Evolutionary conservation across 2,113 vertebrate genomes (phyloP).

Genomic region (Oncorhynchus mykiss): DNA sequence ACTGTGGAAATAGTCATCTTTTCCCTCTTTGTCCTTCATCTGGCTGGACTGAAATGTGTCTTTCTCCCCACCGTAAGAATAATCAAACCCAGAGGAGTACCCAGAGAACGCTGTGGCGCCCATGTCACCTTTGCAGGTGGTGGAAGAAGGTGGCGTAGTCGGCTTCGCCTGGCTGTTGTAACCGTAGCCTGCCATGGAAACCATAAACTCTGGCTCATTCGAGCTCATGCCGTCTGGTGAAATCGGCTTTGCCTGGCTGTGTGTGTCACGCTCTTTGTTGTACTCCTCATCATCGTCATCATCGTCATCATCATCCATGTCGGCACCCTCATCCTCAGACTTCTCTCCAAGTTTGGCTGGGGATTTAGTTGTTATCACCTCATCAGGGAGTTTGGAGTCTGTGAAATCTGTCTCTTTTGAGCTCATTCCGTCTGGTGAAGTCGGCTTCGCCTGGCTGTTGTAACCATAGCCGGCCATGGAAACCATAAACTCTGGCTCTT

Average conservation of each 20-base stretch:
- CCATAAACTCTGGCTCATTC: constrained; percentile 68
- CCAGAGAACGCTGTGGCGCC: constrained; percentile 45
- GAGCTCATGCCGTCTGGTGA: constrained; percentile 39
- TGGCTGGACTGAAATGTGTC: constrained; percentile 44
- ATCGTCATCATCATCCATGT: constrained; percentile 24
- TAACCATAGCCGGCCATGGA: constrained; percentile 64
- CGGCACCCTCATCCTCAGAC: constrained; percentile 36
- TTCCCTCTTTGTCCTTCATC: constrained; percentile 33
- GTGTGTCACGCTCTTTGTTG: constrained; percentile 30
- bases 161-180: constrained; percentile 45
- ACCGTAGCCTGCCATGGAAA: constrained; percentile 63
- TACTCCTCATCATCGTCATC: constrained; percentile 54
- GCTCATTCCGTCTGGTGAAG: constrained; percentile 34
- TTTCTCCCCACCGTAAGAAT: constrained; percentile 56
- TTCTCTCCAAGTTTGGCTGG: constrained; percentile 48
- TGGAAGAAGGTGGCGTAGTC: constrained; percentile 25
- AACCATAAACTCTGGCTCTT: constrained; percentile 67
- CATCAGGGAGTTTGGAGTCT: constrained; percentile 60
- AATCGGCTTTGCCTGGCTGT: constrained; percentile 53
- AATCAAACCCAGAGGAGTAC: constrained; percentile 60
- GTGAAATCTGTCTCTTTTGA: constrained; percentile 47
- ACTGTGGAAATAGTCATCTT: constrained; percentile 56
- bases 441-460: constrained; percentile 52
- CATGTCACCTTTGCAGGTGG: constrained; percentile 28
- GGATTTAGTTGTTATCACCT: constrained; percentile 60